Base-by-base conservation (phyloP, 2,113 vertebrate genomes). In the Sprattus sprattus region DNA sequence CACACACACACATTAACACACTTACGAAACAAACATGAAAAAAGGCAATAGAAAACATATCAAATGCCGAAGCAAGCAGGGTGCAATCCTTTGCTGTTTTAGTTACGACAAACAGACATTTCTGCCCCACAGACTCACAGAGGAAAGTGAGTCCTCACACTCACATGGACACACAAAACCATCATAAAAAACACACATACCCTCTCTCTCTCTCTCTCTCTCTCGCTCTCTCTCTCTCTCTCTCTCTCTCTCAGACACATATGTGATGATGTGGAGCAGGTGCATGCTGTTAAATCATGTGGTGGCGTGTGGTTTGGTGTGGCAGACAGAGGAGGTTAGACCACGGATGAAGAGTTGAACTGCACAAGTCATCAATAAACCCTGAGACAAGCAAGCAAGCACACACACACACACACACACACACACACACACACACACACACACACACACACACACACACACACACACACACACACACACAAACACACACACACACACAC, bases 341-440 rank as follows among this genome's bases (percentile, higher is more conserved):
- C 52, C n/a, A 85, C 46, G 85, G 88, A 92, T 60, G 50, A 86
- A 86, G 87, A 64, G 84, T 88, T 39, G 0, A 81, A 89, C 78
- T 22, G 57, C 47, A 85, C 87, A 60, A 84, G 89, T 89, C 89
- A 91, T 92, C 91, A 86, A 89, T 90, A 82, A 85, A 81, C 13
- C 32, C 13, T 11, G 64, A 25, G 32, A 44, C 28, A 78, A 39
- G 71, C 71, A 78, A 0, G 28, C 64, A 32, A 10, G 32, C 7
- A 71, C 64, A 71, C 64, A 71, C 54, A 60, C 54, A 60, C 54
- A 60, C 54, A n/a, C 3, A 60, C 20, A n/a, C 54, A 64, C 57
- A 64, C 57, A 20, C 57, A 64, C 22, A 64, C 4, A 20, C 22
- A 64, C 22, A 25, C 22, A 25, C 22, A 64, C 22, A 22, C 20